Evolutionary conservation across 2,888 invertebrate species (phyloP).

Genomic region (Sinohyriopsis cumingii): DNA sequence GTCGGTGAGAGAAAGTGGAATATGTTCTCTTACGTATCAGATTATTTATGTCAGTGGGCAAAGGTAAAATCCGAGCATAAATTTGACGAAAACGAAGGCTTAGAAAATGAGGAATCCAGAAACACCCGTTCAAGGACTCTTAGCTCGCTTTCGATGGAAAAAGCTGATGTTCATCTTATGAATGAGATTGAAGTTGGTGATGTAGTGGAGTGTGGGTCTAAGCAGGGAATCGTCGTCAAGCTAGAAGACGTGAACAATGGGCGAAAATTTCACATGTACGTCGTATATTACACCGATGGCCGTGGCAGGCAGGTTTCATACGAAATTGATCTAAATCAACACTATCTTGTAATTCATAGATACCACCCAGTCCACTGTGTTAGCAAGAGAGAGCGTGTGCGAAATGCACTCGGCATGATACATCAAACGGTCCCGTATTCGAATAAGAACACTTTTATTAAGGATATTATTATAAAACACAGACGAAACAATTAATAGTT

Average conservation of each 20-base stretch:
- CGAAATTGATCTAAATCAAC: slow-evolving; percentile 7
- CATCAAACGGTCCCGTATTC: slow-evolving; percentile 1
- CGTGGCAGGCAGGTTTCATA: too few species aligned
- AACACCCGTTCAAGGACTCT: not conserved
- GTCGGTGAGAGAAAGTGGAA: slow-evolving; percentile 11
- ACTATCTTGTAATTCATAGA: not conserved
- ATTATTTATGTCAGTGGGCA: slow-evolving; percentile 14
- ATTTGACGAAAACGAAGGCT: not conserved
- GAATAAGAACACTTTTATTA: slow-evolving; percentile 5
- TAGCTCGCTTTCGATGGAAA: slow-evolving; percentile 1
- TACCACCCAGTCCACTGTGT: slow-evolving; percentile 9
- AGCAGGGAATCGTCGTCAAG: not conserved
- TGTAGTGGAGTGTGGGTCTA: slow-evolving; percentile 2
- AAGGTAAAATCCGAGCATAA: not conserved
- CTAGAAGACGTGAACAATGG: not conserved
- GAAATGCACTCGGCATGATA: not conserved
- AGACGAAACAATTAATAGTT: too few species aligned
- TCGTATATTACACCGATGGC: too few species aligned
- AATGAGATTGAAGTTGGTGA: not conserved
- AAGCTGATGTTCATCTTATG: slow-evolving; percentile 2
- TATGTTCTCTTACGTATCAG: not conserved
- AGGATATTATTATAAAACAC: too few species aligned
- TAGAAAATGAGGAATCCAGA: not conserved
- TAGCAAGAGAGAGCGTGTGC: not conserved
- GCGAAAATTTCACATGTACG: slow-evolving; percentile 4